phyloP scores from a whole-genome alignment of 2,797 vertebrate species.

The Hippopotamyrus pictus region DNA sequence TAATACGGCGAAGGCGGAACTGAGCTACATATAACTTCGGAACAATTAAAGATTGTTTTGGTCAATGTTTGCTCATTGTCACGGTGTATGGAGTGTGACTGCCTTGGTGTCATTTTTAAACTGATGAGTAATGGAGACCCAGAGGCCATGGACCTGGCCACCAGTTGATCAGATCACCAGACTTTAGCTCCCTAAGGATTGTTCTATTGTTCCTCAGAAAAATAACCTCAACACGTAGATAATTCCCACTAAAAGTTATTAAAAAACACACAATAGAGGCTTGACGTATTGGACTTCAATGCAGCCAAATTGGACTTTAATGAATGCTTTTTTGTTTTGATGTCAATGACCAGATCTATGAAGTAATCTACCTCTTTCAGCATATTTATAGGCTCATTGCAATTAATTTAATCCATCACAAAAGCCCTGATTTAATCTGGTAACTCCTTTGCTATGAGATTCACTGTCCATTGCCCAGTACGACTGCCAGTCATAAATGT shows the following conservation, averaged over 20 bases:
- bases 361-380: background rate
- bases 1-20: background rate
- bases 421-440: background rate
- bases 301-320: background rate
- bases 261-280: background rate
- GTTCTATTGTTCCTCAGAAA: background rate
- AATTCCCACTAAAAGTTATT: background rate
- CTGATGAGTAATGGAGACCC: background rate
- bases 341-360: background rate
- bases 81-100: background rate
- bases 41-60: background rate
- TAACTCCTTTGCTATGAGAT: background rate
- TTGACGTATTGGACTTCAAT: background rate
- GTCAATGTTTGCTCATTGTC: background rate
- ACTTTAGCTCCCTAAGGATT: background rate
- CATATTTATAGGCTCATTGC: background rate
- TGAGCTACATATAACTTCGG: background rate
- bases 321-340: background rate
- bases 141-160: background rate
- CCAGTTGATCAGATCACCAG: background rate
- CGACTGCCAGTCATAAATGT: background rate
- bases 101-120: background rate
- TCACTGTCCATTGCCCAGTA: background rate
- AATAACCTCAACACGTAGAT: background rate
- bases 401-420: background rate